A percentile compares a stretch with the other conserved stretches of the same genome.
Evolutionary conservation across 1,140 invertebrate species (phyloP).

Genomic region (Ceratina japonica): DNA sequence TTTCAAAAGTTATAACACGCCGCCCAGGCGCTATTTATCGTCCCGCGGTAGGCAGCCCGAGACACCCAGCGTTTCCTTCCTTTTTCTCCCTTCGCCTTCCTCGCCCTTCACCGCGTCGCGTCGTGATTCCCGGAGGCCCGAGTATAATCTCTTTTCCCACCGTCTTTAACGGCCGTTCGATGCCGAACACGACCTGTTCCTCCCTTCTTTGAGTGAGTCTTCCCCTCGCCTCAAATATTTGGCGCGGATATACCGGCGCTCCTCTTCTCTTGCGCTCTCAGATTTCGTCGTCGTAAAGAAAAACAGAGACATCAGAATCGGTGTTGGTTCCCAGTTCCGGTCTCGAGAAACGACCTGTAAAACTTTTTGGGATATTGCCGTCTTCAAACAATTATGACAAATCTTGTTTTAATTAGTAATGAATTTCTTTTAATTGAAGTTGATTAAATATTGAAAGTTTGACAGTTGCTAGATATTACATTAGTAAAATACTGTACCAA

Average conservation of each 20-base stretch:
- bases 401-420: too few relatives aligned
- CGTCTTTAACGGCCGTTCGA: neutral
- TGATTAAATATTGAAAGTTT: too few relatives aligned
- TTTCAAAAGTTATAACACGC: constrained; percentile 43
- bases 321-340: neutral
- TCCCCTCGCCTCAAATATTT: constrained; percentile 20
- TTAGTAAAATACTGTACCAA: too few relatives aligned
- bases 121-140: neutral
- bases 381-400: too few relatives aligned
- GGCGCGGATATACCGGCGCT: neutral
- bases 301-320: neutral
- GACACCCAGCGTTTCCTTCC: neutral
- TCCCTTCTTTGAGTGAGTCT: neutral
- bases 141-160: neutral
- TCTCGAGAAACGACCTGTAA: neutral
- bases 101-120: neutral
- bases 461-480: too few relatives aligned
- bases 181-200: too few relatives aligned
- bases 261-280: constrained; percentile 5
- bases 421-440: too few relatives aligned
- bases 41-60: neutral
- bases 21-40: constrained; percentile 21
- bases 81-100: neutral
- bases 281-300: constrained; percentile 31
- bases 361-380: too few relatives aligned